A percentile compares a stretch with the other conserved stretches of the same genome.
Evolutionary conservation across 2,797 vertebrate species (phyloP).

Genomic region (Saguinus oedipus): DNA sequence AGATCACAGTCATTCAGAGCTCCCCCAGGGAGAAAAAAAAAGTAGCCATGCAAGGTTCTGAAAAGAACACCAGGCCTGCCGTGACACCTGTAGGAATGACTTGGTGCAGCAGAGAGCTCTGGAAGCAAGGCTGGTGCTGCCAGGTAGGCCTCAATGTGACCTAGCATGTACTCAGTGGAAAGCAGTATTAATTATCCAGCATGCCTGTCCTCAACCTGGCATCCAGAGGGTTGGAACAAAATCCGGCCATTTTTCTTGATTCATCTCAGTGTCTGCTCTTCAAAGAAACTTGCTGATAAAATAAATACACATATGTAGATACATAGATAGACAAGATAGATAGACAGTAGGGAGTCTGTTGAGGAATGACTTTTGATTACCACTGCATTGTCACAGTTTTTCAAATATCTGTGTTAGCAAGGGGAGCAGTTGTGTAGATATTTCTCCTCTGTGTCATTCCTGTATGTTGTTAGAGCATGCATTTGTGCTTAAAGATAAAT

Average conservation of each 20-base stretch:
- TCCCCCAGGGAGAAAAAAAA: neutral
- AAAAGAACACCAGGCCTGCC: neutral
- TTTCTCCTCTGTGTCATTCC: neutral
- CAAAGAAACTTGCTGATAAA: neutral
- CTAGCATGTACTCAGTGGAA: too few relatives aligned
- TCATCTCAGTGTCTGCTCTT: neutral
- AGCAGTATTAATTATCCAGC: neutral
- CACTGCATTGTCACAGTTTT: neutral
- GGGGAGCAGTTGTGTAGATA: neutral
- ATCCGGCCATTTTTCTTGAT: neutral
- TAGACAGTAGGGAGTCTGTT: neutral
- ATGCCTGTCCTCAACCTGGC: neutral
- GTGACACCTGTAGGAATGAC: neutral
- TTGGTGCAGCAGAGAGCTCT: neutral
- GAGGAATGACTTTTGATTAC: neutral
- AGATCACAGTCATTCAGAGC: neutral
- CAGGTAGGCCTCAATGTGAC: neutral
- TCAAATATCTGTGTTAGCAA: neutral
- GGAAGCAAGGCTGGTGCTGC: neutral
- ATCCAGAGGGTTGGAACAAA: neutral
- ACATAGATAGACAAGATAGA: neutral
- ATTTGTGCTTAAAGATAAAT: neutral
- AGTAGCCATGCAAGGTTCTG: neutral
- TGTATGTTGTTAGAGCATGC: neutral
- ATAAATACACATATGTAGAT: neutral